A percentile compares a stretch with the other conserved stretches of the same genome.
Evolutionary conservation across 2,888 invertebrate species (phyloP).

Genomic region (Erpobdella octoculata): DNA sequence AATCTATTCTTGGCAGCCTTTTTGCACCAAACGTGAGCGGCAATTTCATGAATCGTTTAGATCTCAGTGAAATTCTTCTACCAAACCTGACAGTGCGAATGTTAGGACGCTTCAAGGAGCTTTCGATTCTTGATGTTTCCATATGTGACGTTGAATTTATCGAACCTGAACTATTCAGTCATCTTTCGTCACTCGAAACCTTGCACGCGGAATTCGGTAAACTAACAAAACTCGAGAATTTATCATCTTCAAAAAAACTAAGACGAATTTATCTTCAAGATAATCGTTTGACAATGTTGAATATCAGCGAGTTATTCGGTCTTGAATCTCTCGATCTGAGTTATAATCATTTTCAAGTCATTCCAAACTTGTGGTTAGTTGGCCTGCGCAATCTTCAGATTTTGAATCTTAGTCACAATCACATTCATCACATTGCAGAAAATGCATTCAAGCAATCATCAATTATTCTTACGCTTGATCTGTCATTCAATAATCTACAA

Average conservation of each 20-base stretch:
- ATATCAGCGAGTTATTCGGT: constrained; percentile 24
- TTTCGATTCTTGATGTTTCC: constrained; percentile 34
- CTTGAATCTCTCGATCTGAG: constrained; percentile 33
- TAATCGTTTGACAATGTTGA: constrained; percentile 25
- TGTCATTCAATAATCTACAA: constrained; percentile 30
- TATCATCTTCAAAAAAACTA: constrained; percentile 24
- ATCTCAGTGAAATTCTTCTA: constrained; percentile 35
- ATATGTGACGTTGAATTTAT: constrained; percentile 32
- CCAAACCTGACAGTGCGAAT: constrained; percentile 33
- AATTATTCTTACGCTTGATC: constrained; percentile 31
- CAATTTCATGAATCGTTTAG: constrained; percentile 32
- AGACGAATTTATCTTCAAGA: constrained; percentile 29
- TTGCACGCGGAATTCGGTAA: constrained; percentile 31
- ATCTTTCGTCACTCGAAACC: constrained; percentile 28
- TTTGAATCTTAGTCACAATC: constrained; percentile 34
- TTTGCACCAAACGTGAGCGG: neutral
- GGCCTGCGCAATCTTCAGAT: constrained; percentile 28
- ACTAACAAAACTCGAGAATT: constrained; percentile 26
- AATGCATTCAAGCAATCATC: constrained; percentile 25
- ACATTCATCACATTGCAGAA: constrained; percentile 22
- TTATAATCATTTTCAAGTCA: constrained; percentile 25
- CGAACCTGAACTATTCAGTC: constrained; percentile 32
- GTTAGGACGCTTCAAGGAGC: constrained; percentile 31
- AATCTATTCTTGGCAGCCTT: neutral
- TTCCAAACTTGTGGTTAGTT: constrained; percentile 25